Conservation (phyloP, 2,113 vertebrate genomes). For the Sceloporus tristichus region DNA sequence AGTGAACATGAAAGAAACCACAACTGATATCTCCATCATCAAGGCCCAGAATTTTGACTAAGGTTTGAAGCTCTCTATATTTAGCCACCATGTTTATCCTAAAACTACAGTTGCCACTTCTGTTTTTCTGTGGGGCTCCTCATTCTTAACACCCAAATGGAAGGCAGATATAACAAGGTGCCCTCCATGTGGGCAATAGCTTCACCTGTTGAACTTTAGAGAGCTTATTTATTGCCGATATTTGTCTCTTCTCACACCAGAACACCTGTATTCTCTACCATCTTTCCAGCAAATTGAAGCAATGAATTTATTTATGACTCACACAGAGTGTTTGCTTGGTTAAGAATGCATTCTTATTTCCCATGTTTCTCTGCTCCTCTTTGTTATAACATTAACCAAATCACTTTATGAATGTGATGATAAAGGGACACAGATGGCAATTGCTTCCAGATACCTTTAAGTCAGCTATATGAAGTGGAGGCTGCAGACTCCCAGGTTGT, state of each 20-base stretch:
- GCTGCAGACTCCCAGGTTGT: too few relatives aligned
- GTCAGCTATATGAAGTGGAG: not conserved
- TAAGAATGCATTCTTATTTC: constrained; percentile 7
- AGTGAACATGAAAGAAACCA: too few relatives aligned
- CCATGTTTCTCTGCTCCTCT: not conserved
- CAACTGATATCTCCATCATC: too few relatives aligned
- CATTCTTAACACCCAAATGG: too few relatives aligned
- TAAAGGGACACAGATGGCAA: not conserved
- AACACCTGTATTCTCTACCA: constrained; percentile 14
- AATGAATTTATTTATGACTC: constrained; percentile 29
- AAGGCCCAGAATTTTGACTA: too few relatives aligned
- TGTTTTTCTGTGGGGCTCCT: too few relatives aligned
- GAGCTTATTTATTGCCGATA: not conserved
- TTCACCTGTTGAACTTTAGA: too few relatives aligned
- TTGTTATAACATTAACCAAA: not conserved
- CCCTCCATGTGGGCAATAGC: too few relatives aligned
- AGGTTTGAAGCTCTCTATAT: too few relatives aligned
- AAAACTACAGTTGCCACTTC: too few relatives aligned
- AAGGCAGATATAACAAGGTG: not conserved
- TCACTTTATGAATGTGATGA: not conserved
- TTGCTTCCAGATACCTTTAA: not conserved
- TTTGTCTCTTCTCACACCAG: not conserved
- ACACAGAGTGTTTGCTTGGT: constrained; percentile 8
- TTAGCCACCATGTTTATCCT: too few relatives aligned
- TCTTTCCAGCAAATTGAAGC: constrained; percentile 8